Conservation (phyloP, 1,140 invertebrate species). For the Luehdorfia chinensis region DNA sequence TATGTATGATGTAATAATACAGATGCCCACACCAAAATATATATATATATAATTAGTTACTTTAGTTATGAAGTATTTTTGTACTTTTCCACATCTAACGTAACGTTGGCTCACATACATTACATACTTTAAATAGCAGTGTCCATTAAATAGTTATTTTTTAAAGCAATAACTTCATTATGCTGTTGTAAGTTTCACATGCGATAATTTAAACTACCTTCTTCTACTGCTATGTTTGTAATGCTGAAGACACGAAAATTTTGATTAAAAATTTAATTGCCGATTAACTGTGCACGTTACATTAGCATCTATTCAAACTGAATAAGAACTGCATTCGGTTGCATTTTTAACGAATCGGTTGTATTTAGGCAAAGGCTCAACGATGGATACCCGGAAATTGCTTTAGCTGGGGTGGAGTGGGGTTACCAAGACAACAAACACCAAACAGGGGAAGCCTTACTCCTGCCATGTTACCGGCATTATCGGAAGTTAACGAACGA, state of each 20-base stretch:
- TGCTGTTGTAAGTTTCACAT: no score
- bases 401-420: constrained; percentile 34
- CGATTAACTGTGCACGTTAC: neutral
- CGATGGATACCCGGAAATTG: constrained; percentile 32
- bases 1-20: no score
- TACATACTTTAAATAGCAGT: no score
- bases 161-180: no score
- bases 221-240: no score
- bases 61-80: no score
- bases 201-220: no score
- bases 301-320: neutral
- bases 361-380: constrained; percentile 10
- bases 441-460: constrained; percentile 58
- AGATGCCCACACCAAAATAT: no score
- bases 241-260: constrained; percentile 13
- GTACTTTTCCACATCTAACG: no score
- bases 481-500: constrained; percentile 32
- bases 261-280: constrained; percentile 5
- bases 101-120: no score
- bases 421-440: constrained; percentile 63
- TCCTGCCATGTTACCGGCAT: constrained; percentile 24
- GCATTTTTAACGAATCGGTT: neutral
- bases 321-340: constrained; percentile 5
- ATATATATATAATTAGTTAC: no score
- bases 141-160: no score